These are phyloP conservation scores for Pseudocheirus occidentalis DNA, from an alignment of 2,797 vertebrate species.

Conservation along the genomic window DNA sequence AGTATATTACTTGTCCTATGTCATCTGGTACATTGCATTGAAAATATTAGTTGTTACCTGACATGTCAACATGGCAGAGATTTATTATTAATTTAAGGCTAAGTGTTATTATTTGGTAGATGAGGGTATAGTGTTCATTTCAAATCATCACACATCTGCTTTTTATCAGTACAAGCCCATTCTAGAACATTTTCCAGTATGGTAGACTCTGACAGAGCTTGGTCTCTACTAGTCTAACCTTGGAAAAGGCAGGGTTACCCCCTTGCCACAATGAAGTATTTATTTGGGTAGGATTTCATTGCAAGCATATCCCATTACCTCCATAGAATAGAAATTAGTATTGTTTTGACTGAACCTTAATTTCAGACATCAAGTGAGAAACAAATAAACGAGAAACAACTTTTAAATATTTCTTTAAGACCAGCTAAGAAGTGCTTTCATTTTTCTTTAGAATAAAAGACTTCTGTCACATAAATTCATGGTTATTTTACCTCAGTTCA, in stretches of 20 bases:
- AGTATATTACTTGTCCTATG: slow-evolving; percentile 39
- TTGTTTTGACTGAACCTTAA: fast-evolving
- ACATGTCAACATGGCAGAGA: not conserved
- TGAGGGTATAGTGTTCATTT: not conserved
- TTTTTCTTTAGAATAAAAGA: slow-evolving; percentile 64
- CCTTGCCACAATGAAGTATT: not conserved
- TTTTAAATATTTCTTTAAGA: not conserved
- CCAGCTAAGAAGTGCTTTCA: not conserved
- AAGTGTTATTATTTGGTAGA: not conserved
- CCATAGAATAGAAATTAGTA: not conserved
- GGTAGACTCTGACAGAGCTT: not conserved
- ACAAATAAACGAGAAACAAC: not conserved
- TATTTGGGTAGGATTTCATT: not conserved
- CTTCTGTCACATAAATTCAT: slow-evolving; percentile 47
- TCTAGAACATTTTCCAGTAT: not conserved
- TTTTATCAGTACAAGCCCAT: not conserved
- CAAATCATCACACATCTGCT: not conserved
- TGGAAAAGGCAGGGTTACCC: not conserved
- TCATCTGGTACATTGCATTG: slow-evolving; percentile 48
- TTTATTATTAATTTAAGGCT: not conserved
- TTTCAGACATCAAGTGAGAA: not conserved
- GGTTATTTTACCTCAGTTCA: slow-evolving; percentile 46
- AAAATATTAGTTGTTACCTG: slow-evolving; percentile 33
- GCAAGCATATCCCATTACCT: not conserved
- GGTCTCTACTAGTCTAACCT: not conserved